Conservation (phyloP, 2,888 invertebrate genomes). For the Poecilus cupreus region DNA sequence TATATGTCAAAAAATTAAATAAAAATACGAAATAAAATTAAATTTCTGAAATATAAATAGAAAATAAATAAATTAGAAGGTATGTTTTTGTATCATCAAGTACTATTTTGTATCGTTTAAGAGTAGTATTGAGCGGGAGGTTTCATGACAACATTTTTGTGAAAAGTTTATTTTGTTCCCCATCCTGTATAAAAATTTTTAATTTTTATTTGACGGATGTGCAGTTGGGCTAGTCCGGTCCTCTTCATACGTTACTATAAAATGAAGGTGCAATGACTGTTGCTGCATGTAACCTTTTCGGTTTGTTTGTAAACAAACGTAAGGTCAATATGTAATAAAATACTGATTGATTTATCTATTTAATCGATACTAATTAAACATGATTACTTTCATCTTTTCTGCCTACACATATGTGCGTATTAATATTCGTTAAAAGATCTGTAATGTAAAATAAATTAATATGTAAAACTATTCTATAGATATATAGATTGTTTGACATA, state of each 20-base stretch:
- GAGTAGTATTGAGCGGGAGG: no score
- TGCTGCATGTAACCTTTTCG: constrained; percentile 41
- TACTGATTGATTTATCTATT: constrained; percentile 49
- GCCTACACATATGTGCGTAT: not conserved
- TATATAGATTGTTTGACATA: constrained; percentile 21
- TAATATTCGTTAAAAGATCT: not conserved
- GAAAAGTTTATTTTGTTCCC: no score
- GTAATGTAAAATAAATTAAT: constrained; percentile 14
- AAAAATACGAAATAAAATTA: no score
- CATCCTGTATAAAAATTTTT: no score
- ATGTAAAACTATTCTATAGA: constrained; percentile 24
- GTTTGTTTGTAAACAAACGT: constrained; percentile 53
- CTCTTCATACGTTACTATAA: not conserved
- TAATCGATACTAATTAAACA: constrained; percentile 46
- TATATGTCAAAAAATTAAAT: no score
- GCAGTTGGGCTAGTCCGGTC: not conserved
- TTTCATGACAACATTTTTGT: no score
- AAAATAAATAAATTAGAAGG: no score
- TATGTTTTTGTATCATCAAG: no score
- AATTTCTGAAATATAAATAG: no score
- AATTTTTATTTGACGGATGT: not conserved
- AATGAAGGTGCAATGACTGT: constrained; percentile 40
- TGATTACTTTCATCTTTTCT: constrained; percentile 42
- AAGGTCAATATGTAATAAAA: constrained; percentile 45
- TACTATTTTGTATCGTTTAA: no score